phyloP scores from a whole-genome alignment of 1,140 invertebrate species.

The Lethrus apterus region DNA sequence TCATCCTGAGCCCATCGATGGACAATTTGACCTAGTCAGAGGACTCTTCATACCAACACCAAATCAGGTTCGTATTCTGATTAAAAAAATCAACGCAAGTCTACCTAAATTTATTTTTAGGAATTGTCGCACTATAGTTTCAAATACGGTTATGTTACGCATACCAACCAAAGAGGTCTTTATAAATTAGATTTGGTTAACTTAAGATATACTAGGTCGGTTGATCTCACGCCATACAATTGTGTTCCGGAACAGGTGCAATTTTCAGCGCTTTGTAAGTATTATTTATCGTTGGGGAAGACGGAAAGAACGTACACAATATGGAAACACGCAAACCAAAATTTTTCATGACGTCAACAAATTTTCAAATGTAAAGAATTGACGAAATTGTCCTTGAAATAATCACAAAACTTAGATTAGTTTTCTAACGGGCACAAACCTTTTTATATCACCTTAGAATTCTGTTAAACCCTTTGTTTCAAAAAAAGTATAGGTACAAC shows the following conservation, averaged over 20 bases:
- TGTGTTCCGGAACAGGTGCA: slow-evolving; percentile 65
- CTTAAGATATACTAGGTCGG: slow-evolving; percentile 66
- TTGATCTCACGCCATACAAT: slow-evolving; percentile 67
- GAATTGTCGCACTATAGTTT: slow-evolving; percentile 57
- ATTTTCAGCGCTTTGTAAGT: slow-evolving; percentile 70
- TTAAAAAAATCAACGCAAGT: neutral
- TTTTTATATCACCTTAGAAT: too few relatives aligned
- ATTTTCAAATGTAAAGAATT: too few relatives aligned
- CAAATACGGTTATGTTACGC: slow-evolving; percentile 71
- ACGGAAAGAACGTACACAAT: too few relatives aligned
- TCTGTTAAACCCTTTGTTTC: too few relatives aligned
- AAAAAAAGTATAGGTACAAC: too few relatives aligned
- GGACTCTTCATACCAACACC: slow-evolving; percentile 62
- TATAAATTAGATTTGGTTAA: slow-evolving; percentile 71
- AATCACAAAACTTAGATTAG: too few relatives aligned
- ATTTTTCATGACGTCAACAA: too few relatives aligned
- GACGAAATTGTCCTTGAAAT: too few relatives aligned
- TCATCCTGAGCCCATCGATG: slow-evolving; percentile 72
- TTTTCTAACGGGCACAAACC: slow-evolving; percentile 2
- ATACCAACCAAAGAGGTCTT: slow-evolving; percentile 65
- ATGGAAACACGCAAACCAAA: too few relatives aligned
- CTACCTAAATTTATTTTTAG: slow-evolving; percentile 35
- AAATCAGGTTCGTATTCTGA: slow-evolving; percentile 23
- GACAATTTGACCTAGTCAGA: slow-evolving; percentile 69
- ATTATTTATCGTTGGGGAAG: too few relatives aligned